Conservation (phyloP, 53 echinoderm and acorn worm species). For the Stichopus horrens region DNA sequence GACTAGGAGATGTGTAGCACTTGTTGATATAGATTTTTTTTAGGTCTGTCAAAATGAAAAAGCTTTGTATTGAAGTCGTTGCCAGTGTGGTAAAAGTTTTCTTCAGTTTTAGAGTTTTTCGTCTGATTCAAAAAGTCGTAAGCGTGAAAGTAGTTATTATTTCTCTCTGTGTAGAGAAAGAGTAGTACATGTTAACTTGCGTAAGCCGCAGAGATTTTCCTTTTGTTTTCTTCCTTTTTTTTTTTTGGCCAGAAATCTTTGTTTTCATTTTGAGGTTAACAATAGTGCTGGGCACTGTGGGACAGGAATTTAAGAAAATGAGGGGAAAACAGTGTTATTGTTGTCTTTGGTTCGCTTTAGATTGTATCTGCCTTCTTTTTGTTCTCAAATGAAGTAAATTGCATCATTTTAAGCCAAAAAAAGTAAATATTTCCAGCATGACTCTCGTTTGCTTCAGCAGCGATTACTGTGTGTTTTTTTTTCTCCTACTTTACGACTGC, state of each 20-base stretch:
- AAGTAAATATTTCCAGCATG: not conserved
- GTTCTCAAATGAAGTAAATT: not conserved
- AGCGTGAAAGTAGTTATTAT: too few relatives aligned
- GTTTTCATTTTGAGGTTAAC: slow-evolving; percentile 8
- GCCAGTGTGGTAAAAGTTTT: too few relatives aligned
- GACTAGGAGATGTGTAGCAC: too few relatives aligned
- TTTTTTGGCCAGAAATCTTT: not conserved
- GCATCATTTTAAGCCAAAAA: not conserved
- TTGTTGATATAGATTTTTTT: too few relatives aligned
- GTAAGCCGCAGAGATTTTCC: not conserved
- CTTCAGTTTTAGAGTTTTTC: too few relatives aligned
- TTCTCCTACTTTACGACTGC: not conserved
- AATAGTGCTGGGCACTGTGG: not conserved
- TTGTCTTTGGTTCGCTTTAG: not conserved
- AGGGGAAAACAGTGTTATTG: not conserved
- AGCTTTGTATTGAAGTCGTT: too few relatives aligned
- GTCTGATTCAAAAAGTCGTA: too few relatives aligned
- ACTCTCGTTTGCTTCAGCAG: not conserved
- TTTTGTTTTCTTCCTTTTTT: not conserved
- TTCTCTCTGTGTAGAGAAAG: too few relatives aligned
- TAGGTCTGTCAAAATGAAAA: too few relatives aligned
- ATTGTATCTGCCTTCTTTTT: not conserved
- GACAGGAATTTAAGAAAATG: not conserved
- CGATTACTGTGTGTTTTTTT: not conserved
- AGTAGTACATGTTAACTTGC: not conserved